Evolutionary conservation across 2,888 invertebrate species (phyloP).

Genomic region (Ochropacha duplaris): DNA sequence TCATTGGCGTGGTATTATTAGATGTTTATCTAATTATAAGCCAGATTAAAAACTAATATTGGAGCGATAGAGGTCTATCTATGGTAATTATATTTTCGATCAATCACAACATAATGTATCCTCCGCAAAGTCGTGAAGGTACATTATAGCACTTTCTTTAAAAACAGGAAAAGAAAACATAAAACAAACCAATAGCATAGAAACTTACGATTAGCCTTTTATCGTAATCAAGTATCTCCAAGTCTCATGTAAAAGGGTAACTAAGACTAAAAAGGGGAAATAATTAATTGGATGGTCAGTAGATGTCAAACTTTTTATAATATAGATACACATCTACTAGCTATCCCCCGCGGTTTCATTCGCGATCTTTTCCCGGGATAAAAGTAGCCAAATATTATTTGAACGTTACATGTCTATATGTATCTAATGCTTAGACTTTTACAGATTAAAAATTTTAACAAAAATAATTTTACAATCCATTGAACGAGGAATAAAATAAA

Average conservation of each 20-base stretch:
- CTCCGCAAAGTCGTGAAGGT: no score
- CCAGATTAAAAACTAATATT: constrained; percentile 12
- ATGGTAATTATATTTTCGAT: background rate
- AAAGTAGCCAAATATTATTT: no score
- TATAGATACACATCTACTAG: no score
- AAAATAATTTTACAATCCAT: background rate
- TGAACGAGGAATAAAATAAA: background rate
- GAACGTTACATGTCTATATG: no score
- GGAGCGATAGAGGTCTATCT: background rate
- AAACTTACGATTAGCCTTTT: background rate
- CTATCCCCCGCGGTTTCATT: no score
- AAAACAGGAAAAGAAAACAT: background rate
- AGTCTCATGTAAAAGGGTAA: background rate
- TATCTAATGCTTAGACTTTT: no score
- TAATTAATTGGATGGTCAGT: background rate
- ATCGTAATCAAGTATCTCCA: background rate
- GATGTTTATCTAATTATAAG: constrained; percentile 20
- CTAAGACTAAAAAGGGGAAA: background rate
- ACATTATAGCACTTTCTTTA: no score
- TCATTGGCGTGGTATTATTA: constrained; percentile 46
- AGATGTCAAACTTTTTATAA: background rate
- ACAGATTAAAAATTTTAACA: no score
- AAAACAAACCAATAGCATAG: background rate
- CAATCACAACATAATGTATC: background rate
- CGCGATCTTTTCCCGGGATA: no score